Evolutionary conservation across 2,113 vertebrate genomes (phyloP).

Genomic region (Pollimyrus isidori): DNA sequence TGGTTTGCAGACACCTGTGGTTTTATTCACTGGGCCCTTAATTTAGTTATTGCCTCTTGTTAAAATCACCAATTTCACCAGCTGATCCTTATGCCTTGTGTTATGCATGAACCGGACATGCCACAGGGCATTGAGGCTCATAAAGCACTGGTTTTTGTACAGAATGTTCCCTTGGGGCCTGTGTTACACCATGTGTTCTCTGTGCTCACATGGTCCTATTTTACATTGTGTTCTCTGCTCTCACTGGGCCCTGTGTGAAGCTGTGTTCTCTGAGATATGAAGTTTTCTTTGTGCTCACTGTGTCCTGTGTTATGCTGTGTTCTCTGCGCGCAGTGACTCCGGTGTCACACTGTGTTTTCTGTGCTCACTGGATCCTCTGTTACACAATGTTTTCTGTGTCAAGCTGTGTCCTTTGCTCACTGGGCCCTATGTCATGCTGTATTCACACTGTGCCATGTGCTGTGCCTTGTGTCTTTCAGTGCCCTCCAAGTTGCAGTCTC

Average conservation of each 20-base stretch:
- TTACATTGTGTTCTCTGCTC: neutral
- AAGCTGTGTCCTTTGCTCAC: neutral
- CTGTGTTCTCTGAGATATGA: neutral
- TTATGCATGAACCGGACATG: neutral
- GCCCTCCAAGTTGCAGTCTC: slow-evolving; percentile 76
- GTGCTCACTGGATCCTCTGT: neutral
- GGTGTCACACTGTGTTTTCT: neutral
- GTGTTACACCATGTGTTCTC: neutral
- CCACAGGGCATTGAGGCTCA: neutral
- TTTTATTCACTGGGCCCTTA: neutral
- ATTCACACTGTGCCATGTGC: neutral
- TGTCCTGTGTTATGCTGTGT: neutral
- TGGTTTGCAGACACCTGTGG: neutral
- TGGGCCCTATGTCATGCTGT: neutral
- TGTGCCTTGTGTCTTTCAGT: slow-evolving; percentile 54
- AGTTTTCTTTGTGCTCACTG: neutral
- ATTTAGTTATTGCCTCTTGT: neutral
- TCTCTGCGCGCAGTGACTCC: neutral
- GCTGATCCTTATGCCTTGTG: neutral
- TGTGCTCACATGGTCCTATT: neutral
- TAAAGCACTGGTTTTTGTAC: neutral
- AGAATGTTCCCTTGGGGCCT: neutral
- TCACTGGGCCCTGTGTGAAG: neutral
- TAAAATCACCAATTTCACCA: neutral
- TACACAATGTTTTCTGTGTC: too few species aligned